phyloP scores from a whole-genome alignment of 2,797 vertebrate species.

The Rallus crepitans region DNA sequence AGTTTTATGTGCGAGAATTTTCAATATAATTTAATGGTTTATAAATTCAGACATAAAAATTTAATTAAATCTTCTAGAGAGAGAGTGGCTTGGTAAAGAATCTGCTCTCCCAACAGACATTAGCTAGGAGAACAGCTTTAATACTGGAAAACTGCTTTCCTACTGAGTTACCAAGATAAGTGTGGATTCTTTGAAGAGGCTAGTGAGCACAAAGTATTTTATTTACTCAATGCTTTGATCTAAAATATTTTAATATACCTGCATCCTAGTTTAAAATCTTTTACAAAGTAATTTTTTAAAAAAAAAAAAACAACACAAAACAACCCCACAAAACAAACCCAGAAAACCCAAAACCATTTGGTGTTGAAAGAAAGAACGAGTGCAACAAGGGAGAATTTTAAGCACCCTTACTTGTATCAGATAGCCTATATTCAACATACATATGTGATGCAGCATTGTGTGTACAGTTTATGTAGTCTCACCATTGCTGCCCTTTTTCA shows the following conservation, averaged over 20 bases:
- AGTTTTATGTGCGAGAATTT: slow-evolving; percentile 11
- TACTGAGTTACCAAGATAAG: not conserved
- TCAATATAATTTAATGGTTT: slow-evolving; percentile 58
- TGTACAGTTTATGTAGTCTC: not conserved
- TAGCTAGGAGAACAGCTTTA: not conserved
- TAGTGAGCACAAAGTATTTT: not conserved
- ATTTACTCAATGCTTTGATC: not conserved
- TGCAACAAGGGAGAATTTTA: not conserved
- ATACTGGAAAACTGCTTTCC: not conserved
- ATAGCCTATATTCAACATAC: not conserved
- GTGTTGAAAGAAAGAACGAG: not conserved
- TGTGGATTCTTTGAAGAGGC: not conserved
- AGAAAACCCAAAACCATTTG: not conserved
- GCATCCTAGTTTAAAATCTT: not conserved
- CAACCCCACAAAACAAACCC: too few species aligned
- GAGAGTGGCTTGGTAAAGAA: not conserved
- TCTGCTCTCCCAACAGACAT: not conserved
- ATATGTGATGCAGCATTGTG: not conserved
- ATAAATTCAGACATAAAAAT: slow-evolving; percentile 59
- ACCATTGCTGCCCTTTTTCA: not conserved
- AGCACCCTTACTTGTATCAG: not conserved
- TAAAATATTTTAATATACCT: not conserved
- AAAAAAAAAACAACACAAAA: too few species aligned
- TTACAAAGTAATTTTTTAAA: not conserved
- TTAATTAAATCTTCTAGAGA: slow-evolving; percentile 44